phyloP scores from a whole-genome alignment of 2,888 invertebrate species.

The Lypha dubia region DNA sequence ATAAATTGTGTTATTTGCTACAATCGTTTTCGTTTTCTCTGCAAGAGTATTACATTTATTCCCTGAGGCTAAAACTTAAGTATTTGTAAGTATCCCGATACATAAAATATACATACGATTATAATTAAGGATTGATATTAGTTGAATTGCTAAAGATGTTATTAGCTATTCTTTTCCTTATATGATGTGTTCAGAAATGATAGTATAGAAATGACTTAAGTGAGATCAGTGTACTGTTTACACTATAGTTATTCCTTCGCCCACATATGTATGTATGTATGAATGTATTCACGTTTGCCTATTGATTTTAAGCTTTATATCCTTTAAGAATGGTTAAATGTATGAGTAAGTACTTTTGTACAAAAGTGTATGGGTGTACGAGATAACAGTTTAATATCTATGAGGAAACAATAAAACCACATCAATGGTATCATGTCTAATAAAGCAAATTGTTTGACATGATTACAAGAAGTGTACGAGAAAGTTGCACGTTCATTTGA shows the following conservation, averaged over 20 bases:
- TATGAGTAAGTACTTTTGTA: neutral
- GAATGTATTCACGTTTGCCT: neutral
- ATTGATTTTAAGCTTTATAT: neutral
- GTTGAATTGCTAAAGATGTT: neutral
- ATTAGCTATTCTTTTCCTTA: neutral
- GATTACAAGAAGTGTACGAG: constrained; percentile 28
- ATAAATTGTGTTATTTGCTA: neutral
- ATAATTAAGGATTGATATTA: neutral
- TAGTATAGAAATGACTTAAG: neutral
- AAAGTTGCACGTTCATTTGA: constrained; percentile 37
- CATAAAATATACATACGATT: neutral
- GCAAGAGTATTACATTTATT: constrained; percentile 7
- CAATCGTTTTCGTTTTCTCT: neutral
- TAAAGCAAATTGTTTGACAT: constrained; percentile 60
- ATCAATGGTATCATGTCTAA: constrained; percentile 42
- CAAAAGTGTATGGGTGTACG: neutral
- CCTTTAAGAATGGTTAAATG: constrained; percentile 5
- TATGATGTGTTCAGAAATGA: neutral
- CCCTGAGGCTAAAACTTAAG: neutral
- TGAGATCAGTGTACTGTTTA: neutral
- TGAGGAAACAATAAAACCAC: neutral
- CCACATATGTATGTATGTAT: neutral
- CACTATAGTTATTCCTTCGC: neutral
- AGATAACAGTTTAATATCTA: neutral
- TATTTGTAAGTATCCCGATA: neutral